phyloP scores from a whole-genome alignment of 2,888 invertebrate species.

The Theodoxus fluviatilis region DNA sequence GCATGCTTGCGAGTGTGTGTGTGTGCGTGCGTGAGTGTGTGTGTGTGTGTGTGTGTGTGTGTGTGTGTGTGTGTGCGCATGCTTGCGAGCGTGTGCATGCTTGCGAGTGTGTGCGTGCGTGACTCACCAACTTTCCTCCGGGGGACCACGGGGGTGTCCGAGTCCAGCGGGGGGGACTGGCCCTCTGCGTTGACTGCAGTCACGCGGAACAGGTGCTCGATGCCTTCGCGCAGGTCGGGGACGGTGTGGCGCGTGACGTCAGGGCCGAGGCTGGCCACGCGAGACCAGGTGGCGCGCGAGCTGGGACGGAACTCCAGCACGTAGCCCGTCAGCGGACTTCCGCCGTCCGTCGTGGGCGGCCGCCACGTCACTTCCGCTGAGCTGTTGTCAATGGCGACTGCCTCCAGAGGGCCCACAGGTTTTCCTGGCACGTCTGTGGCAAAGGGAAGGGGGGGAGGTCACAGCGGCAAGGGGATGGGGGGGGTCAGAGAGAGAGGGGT shows the following conservation, averaged over 20 bases:
- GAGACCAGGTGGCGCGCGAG: slow-evolving; percentile 47
- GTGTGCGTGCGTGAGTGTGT: no score
- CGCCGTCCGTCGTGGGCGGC: slow-evolving; percentile 56
- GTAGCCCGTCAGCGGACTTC: slow-evolving; percentile 53
- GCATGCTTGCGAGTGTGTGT: no score
- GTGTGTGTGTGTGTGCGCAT: no score
- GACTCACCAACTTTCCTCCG: slow-evolving; percentile 45
- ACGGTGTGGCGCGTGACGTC: slow-evolving; percentile 60
- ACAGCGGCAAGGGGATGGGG: no score
- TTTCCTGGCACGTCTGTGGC: slow-evolving; percentile 35
- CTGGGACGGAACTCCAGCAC: slow-evolving; percentile 46
- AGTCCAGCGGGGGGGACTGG: slow-evolving; percentile 75
- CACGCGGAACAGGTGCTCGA: slow-evolving; percentile 85
- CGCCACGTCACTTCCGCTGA: slow-evolving; percentile 47
- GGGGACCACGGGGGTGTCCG: no score
- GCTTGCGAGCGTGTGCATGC: no score
- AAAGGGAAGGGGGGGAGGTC: no score
- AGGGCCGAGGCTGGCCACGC: slow-evolving; percentile 38
- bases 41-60: no score
- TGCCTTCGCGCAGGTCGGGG: slow-evolving; percentile 76
- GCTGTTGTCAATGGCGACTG: slow-evolving; percentile 43
- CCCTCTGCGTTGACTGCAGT: slow-evolving; percentile 87
- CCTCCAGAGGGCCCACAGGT: slow-evolving; percentile 41
- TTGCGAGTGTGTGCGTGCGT: no score
- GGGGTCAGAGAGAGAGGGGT: no score